Evolutionary conservation across 2,797 vertebrate genomes (phyloP).

Genomic region (Bovichtus variegatus): DNA sequence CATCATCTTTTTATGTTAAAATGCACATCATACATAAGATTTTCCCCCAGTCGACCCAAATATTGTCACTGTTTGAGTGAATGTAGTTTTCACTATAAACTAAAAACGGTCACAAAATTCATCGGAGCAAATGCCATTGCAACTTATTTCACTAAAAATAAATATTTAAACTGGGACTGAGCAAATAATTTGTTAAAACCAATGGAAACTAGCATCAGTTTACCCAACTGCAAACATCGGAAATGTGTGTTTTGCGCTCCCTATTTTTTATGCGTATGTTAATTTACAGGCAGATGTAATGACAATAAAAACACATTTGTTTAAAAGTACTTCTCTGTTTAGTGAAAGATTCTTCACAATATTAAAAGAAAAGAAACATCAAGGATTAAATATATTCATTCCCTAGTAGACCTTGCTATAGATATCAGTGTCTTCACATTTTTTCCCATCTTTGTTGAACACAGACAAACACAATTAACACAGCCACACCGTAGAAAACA

Average conservation of each 20-base stretch:
- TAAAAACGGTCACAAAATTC: too few relatives aligned
- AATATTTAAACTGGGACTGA: too few relatives aligned
- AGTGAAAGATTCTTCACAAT: not conserved
- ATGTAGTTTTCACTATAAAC: too few relatives aligned
- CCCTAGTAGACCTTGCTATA: not conserved
- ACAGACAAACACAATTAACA: slow-evolving; percentile 1
- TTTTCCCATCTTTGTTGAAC: slow-evolving; percentile 34
- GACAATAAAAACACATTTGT: too few relatives aligned
- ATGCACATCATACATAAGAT: not conserved
- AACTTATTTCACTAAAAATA: not conserved
- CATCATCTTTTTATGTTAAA: not conserved
- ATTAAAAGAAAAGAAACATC: not conserved
- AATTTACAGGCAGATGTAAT: too few relatives aligned
- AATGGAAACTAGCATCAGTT: too few relatives aligned
- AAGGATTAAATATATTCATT: not conserved
- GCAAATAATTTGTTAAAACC: too few relatives aligned
- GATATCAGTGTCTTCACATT: not conserved
- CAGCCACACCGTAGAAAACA: not conserved
- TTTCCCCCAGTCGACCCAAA: not conserved
- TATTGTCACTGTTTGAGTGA: too few relatives aligned
- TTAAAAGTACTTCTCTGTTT: too few relatives aligned
- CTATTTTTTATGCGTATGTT: too few relatives aligned
- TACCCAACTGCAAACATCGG: too few relatives aligned
- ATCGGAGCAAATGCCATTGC: not conserved
- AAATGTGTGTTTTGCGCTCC: too few relatives aligned